These are phyloP conservation scores for Leptinotarsa peninsularis DNA, from an alignment of 2,888 invertebrate species.

Conservation along the genomic window DNA sequence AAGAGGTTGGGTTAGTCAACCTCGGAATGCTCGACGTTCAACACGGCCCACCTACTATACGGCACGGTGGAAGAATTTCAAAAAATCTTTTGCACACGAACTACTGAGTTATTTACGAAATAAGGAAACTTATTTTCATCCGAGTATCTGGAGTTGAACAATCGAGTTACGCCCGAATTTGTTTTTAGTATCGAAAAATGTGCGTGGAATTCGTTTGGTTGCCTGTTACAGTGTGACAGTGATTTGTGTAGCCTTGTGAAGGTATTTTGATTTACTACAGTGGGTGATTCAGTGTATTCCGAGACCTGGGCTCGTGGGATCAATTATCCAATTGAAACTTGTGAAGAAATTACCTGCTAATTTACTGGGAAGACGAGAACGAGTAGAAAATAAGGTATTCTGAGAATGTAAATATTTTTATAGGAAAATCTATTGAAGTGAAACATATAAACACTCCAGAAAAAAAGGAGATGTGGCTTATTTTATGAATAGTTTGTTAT, in stretches of 20 bases:
- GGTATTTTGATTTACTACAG: slow-evolving; percentile 1
- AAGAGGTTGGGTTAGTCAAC: slow-evolving; percentile 61
- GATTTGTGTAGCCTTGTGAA: slow-evolving; percentile 13
- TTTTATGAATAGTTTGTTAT: too few species aligned
- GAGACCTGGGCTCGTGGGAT: not conserved
- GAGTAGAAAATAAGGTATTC: not conserved
- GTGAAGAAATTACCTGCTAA: not conserved
- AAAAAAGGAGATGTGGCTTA: too few species aligned
- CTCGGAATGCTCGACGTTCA: slow-evolving; percentile 49
- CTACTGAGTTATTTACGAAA: slow-evolving; percentile 4
- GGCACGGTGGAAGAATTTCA: slow-evolving; percentile 12
- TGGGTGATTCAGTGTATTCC: slow-evolving; percentile 3
- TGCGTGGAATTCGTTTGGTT: not conserved
- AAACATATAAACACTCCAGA: too few species aligned
- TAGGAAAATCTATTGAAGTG: too few species aligned
- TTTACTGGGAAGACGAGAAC: not conserved
- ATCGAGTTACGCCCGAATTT: not conserved
- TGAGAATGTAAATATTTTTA: too few species aligned
- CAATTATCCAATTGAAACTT: not conserved
- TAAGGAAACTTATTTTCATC: not conserved
- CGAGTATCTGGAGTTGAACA: not conserved
- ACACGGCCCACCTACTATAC: slow-evolving; percentile 55
- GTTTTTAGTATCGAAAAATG: slow-evolving; percentile 1
- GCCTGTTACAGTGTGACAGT: not conserved
- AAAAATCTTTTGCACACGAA: slow-evolving; percentile 27